Base-by-base conservation (phyloP, 2,797 vertebrate species). In the Aulostomus chinensis region DNA sequence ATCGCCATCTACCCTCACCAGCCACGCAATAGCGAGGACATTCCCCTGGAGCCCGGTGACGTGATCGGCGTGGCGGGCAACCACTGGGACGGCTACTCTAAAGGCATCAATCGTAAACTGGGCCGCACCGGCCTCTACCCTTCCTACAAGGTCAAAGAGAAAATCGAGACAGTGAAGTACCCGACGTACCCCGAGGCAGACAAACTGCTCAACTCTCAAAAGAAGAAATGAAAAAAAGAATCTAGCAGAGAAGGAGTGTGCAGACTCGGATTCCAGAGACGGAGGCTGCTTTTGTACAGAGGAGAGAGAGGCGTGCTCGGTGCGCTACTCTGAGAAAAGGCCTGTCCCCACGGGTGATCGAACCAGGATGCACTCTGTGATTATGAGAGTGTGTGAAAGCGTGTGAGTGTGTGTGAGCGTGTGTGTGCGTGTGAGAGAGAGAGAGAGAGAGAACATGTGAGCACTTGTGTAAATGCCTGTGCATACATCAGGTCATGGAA, bases 21-120 rank as follows among this genome's bases (percentile, higher is more conserved):
- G 62, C 93, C 95, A 6, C 92, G 93, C 73, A 94, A 89, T 74
- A 80, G 88, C 16, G 96, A 98, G 52, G 97, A 99, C 89, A 94
- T 99, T 64, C 93, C 93, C 24, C 92, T 99, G 89, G 96, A 98
- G 86, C 93, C 95, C 18, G 97, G 96, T 29, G 96, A 98, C 65
- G 74, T 98, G 60, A 94, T 99, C 69, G 97, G 97, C 31, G 96
- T 99, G 38, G 97, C 97, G 29, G 97, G 97, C 73, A 99, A 99
- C 89, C 96, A 99, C 58, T 99, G 97, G 96, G 93, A 99, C 80
- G 96, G 97, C 24, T 97, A 96, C 86, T 99, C 97, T 34, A 99
- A 99, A 91, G 97, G 97, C 77, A 88, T 98, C 78, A 99, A 97
- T 83, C 94, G 96, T 74, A 98, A 97, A 86, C 86, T 96, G 81